phyloP scores from a whole-genome alignment of 2,113 vertebrate genomes.

The Stomatorhinus ivindoensis region DNA sequence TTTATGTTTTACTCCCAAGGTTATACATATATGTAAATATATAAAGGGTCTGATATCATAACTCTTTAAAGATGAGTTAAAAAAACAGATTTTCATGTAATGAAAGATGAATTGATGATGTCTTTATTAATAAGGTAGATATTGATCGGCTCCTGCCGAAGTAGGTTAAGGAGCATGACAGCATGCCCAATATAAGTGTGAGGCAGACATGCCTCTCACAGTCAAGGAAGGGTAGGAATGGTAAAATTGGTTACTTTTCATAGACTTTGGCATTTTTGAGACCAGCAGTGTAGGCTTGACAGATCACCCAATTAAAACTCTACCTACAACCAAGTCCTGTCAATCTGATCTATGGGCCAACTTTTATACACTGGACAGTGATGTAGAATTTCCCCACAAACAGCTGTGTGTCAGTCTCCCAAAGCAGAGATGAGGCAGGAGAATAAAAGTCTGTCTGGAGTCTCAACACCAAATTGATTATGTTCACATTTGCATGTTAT shows the following conservation, averaged over 20 bases:
- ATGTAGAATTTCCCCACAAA: not conserved
- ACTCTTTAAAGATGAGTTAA: not conserved
- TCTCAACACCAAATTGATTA: not conserved
- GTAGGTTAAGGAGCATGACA: constrained; percentile 45
- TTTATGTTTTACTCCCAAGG: not conserved
- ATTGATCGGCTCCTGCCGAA: not conserved
- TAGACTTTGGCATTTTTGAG: constrained; percentile 57
- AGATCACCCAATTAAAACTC: constrained; percentile 44
- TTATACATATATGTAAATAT: not conserved
- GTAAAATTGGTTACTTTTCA: constrained; percentile 63
- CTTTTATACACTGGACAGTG: constrained; percentile 24
- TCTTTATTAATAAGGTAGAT: not conserved
- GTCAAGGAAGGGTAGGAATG: constrained; percentile 44
- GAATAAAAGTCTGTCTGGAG: not conserved
- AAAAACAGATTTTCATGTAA: not conserved
- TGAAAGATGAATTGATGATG: not conserved
- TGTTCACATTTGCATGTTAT: not conserved
- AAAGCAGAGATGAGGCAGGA: not conserved
- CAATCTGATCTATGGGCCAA: constrained; percentile 46
- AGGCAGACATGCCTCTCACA: constrained; percentile 51
- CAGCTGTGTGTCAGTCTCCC: not conserved
- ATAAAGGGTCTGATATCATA: not conserved
- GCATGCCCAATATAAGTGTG: constrained; percentile 44
- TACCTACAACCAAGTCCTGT: constrained; percentile 50
- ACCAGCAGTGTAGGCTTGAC: constrained; percentile 42